Conservation (phyloP, 2,888 invertebrate genomes). For the Bedellia somnulentella region DNA sequence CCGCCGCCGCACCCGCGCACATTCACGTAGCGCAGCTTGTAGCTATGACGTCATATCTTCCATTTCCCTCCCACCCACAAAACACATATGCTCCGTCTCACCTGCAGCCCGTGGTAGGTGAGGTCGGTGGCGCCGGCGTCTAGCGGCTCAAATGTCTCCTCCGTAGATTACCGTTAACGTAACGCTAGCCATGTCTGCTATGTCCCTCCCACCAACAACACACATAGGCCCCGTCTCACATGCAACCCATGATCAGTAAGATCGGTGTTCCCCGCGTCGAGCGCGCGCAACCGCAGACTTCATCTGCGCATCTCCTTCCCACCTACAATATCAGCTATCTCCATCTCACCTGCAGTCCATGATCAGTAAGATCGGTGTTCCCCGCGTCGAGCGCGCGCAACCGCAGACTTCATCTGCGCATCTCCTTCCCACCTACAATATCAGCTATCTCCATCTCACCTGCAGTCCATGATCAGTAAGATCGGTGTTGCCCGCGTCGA, state of each 20-base stretch:
- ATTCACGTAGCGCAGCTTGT: conserved; percentile 86
- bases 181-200: conserved; percentile 81
- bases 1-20: conserved; percentile 91
- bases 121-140: conserved; percentile 94
- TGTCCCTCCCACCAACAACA: too few relatives aligned
- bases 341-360: conserved; percentile 83
- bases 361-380: conserved; percentile 91
- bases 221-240: too few relatives aligned
- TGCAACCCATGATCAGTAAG: conserved; percentile 87
- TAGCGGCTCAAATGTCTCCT: conserved; percentile 78
- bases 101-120: conserved; percentile 84
- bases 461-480: conserved; percentile 87
- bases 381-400: conserved; percentile 87
- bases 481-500: conserved; percentile 93
- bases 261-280: conserved; percentile 93
- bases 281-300: conserved; percentile 80
- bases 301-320: too few relatives aligned
- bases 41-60: conserved; percentile 84
- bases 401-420: conserved; percentile 84
- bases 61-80: too few relatives aligned
- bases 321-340: too few relatives aligned
- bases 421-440: too few relatives aligned
- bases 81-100: too few relatives aligned
- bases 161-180: too few relatives aligned
- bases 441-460: too few relatives aligned